Conservation (phyloP, 2,888 invertebrate species). For the Brenthis ino region DNA sequence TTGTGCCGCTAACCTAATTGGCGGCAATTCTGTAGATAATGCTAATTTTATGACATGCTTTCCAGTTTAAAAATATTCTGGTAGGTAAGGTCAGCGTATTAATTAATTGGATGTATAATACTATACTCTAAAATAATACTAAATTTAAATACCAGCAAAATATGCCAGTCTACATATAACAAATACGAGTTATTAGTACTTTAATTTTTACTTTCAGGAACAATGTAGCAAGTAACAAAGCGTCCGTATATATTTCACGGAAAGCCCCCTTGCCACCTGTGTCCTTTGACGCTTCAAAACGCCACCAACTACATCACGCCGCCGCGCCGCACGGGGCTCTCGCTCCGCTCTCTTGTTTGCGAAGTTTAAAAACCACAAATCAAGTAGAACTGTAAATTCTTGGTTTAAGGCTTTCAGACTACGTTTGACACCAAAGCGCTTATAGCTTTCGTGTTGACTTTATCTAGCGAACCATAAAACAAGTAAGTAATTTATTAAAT, state of each 20-base stretch:
- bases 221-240: constrained; percentile 10
- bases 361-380: constrained; percentile 59
- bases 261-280: constrained; percentile 12
- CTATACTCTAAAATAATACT: background rate
- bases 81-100: constrained; percentile 37
- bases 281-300: constrained; percentile 7
- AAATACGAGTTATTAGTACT: background rate
- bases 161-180: no score
- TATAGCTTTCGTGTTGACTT: constrained; percentile 19
- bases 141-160: no score
- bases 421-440: constrained; percentile 44
- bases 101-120: constrained; percentile 9
- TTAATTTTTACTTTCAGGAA: constrained; percentile 1
- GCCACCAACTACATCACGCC: constrained; percentile 1
- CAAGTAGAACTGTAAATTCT: constrained; percentile 48
- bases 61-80: constrained; percentile 46
- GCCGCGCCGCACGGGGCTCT: constrained; percentile 20
- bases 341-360: constrained; percentile 50
- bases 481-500: constrained; percentile 1
- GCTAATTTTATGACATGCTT: constrained; percentile 67
- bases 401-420: constrained; percentile 47
- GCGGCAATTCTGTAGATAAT: constrained; percentile 65
- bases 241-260: constrained; percentile 4
- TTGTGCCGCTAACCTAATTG: constrained; percentile 76
- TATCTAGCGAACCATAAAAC: constrained; percentile 20